Evolutionary conservation across 1,140 invertebrate genomes (phyloP).

Genomic region (Pogonognathellus flavescens): DNA sequence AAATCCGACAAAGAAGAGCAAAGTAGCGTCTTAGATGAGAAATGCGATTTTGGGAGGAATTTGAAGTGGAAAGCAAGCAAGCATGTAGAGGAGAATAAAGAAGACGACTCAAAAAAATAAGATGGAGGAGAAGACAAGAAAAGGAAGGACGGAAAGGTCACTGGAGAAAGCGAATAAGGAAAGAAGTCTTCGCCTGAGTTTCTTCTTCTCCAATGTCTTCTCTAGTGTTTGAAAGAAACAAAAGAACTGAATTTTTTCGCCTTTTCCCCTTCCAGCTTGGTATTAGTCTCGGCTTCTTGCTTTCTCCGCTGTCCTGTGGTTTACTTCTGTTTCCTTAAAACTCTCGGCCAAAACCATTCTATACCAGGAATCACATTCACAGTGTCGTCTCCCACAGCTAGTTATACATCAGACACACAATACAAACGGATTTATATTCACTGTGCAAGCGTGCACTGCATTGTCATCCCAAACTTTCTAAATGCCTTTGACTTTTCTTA

Average conservation of each 20-base stretch:
- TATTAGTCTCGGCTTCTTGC: conserved; percentile 43
- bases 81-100: conserved; percentile 26
- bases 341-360: background rate
- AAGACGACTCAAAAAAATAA: conserved; percentile 27
- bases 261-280: conserved; percentile 36
- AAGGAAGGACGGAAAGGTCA: conserved; percentile 49
- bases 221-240: conserved; percentile 35
- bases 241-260: conserved; percentile 42
- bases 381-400: too few species aligned
- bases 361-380: too few species aligned
- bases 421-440: too few species aligned
- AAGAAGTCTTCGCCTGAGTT: conserved; percentile 30
- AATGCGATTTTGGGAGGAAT: conserved; percentile 48
- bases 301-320: background rate
- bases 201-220: conserved; percentile 5
- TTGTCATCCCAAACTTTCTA: too few species aligned
- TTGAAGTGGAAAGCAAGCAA: conserved; percentile 48
- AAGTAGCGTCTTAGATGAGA: conserved; percentile 48
- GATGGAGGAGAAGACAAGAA: conserved; percentile 22
- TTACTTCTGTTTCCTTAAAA: conserved; percentile 6
- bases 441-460: too few species aligned
- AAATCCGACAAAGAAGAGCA: conserved; percentile 44
- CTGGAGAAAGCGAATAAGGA: conserved; percentile 48
- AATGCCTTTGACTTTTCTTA: too few species aligned
- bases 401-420: too few species aligned